These are phyloP conservation scores for Aegypius monachus DNA, from an alignment of 2,113 vertebrate species.

Conservation along the genomic window DNA sequence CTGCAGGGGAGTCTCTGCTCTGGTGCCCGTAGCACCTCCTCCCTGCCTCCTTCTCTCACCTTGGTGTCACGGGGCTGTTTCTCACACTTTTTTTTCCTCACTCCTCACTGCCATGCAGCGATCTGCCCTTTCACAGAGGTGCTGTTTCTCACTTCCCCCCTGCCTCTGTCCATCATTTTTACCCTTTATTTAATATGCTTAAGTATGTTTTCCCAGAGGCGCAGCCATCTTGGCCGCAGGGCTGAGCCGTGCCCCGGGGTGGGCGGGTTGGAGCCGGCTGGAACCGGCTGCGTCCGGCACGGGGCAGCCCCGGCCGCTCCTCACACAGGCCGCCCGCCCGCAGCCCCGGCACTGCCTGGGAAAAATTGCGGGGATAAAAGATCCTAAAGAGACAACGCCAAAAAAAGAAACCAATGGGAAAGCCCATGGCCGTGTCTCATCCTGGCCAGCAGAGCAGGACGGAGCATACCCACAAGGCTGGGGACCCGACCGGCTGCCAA, in stretches of 20 bases:
- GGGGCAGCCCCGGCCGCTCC: not conserved
- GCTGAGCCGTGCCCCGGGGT: not conserved
- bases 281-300: not conserved
- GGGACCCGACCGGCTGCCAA: fast-evolving
- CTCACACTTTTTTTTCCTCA: not conserved
- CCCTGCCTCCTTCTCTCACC: not conserved
- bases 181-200: not conserved
- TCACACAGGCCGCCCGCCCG: not conserved
- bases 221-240: fast-evolving
- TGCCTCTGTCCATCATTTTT: not conserved
- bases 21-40: not conserved
- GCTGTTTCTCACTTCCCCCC: too few relatives aligned
- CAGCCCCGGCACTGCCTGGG: fast-evolving
- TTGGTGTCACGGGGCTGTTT: not conserved
- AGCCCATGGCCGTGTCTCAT: fast-evolving
- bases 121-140: not conserved
- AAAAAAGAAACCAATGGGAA: not conserved
- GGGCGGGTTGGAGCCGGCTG: not conserved
- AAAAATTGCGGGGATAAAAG: fast-evolving
- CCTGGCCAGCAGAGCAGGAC: not conserved
- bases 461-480: not conserved
- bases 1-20: not conserved
- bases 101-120: not conserved
- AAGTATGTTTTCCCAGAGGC: not conserved
- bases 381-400: not conserved